These are phyloP conservation scores for Sebastes vulpes DNA, from an alignment of 2,797 vertebrate genomes.

Conservation along the genomic window DNA sequence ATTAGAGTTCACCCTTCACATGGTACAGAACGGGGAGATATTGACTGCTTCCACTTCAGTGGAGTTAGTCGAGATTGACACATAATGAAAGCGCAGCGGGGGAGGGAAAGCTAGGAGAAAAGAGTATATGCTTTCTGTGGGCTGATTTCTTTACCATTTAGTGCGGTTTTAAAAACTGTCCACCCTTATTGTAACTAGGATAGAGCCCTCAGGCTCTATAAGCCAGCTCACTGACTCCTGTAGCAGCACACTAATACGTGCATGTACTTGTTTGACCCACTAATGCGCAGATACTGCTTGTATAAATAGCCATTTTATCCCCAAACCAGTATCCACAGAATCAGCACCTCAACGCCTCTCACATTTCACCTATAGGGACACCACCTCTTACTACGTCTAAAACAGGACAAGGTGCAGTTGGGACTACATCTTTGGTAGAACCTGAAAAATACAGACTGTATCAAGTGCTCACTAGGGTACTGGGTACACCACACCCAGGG, in stretches of 20 bases:
- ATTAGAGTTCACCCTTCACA: constrained; percentile 77
- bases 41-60: constrained; percentile 84
- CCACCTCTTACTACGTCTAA: background rate
- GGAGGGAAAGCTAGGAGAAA: constrained; percentile 37
- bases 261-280: background rate
- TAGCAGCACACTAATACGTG: background rate
- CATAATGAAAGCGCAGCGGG: constrained; percentile 76
- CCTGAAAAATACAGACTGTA: background rate
- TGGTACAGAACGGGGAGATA: constrained; percentile 75
- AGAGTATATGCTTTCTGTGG: constrained; percentile 25
- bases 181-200: background rate
- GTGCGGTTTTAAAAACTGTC: constrained; percentile 8
- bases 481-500: background rate
- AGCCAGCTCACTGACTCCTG: background rate
- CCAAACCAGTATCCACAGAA: background rate
- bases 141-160: constrained; percentile 31
- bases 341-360: background rate
- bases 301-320: background rate
- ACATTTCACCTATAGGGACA: no score
- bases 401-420: background rate
- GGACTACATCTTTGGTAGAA: background rate
- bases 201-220: background rate
- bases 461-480: background rate
- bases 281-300: background rate
- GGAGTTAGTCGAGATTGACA: constrained; percentile 79